Percentiles rank a stretch among this genome's conserved stretches.
phyloP scores from a whole-genome alignment of 1,140 invertebrate species.

The Euura saliciscinereae region DNA sequence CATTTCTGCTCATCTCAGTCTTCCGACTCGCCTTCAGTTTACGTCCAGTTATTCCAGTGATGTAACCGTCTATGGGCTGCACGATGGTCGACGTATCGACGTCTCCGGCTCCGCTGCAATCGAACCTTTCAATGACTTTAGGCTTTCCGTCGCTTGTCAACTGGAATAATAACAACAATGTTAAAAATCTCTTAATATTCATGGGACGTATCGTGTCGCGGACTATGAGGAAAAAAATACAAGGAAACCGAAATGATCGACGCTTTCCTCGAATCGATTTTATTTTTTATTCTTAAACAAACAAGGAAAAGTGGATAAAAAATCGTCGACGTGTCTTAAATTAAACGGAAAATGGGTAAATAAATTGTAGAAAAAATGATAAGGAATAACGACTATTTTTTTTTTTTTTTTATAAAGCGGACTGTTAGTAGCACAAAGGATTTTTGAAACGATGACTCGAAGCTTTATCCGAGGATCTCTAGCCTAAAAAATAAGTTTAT shows the following conservation, averaged over 20 bases:
- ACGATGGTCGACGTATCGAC: slow-evolving; percentile 88
- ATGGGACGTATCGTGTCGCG: too few relatives aligned
- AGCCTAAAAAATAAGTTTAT: background rate
- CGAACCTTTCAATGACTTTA: slow-evolving; percentile 94
- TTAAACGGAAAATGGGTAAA: slow-evolving; percentile 2
- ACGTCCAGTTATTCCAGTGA: slow-evolving; percentile 87
- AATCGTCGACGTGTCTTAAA: too few relatives aligned
- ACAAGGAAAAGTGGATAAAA: too few relatives aligned
- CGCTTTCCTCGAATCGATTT: too few relatives aligned
- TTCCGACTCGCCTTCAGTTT: slow-evolving; percentile 76
- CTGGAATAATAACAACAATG: slow-evolving; percentile 59
- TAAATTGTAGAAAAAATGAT: background rate
- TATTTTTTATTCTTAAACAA: too few relatives aligned
- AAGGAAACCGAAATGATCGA: too few relatives aligned
- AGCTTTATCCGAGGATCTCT: slow-evolving; percentile 50
- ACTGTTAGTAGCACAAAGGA: too few relatives aligned
- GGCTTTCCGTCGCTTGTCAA: slow-evolving; percentile 84
- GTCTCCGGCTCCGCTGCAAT: slow-evolving; percentile 95
- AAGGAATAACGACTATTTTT: too few relatives aligned
- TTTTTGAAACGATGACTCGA: slow-evolving; percentile 30
- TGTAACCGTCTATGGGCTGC: slow-evolving; percentile 73
- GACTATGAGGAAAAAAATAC: too few relatives aligned
- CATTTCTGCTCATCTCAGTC: slow-evolving; percentile 10
- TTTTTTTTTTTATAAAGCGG: too few relatives aligned
- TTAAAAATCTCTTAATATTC: too few relatives aligned